phyloP scores from a whole-genome alignment of 92 coral and sea anemone genomes.

The Paragorgia papillata region DNA sequence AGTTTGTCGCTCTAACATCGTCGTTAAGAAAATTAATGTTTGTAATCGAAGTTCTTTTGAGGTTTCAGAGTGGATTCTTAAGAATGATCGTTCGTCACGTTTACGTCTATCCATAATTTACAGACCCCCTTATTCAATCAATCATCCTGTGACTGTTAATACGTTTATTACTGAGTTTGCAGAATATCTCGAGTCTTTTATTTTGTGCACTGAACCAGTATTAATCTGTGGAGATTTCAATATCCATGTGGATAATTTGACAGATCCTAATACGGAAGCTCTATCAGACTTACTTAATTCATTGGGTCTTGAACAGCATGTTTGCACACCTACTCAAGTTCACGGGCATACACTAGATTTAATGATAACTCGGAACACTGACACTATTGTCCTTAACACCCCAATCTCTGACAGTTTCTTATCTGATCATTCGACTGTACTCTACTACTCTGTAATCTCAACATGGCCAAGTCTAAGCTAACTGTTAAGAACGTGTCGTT shows the following conservation, averaged over 20 bases:
- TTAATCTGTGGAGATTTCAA: conserved; percentile 51
- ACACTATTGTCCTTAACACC: conserved; percentile 9
- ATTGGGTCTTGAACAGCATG: conserved; percentile 36
- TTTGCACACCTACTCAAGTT: background rate
- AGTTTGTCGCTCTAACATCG: conserved; percentile 24
- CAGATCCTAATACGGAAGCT: conserved; percentile 15
- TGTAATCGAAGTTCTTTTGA: conserved; percentile 29
- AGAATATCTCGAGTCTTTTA: conserved; percentile 54
- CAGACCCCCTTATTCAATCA: conserved; percentile 51
- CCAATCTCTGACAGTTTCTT: conserved; percentile 28
- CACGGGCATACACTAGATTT: conserved; percentile 30
- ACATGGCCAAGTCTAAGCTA: conserved; percentile 28
- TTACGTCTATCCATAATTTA: conserved; percentile 44
- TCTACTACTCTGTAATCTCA: conserved; percentile 17
- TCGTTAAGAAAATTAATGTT: conserved; percentile 28
- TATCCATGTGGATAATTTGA: conserved; percentile 18
- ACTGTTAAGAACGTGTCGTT: conserved; percentile 18
- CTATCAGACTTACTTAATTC: conserved; percentile 42
- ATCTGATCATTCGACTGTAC: conserved; percentile 38
- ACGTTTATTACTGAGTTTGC: conserved; percentile 55
- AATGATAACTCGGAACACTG: conserved; percentile 31
- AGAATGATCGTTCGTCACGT: conserved; percentile 15
- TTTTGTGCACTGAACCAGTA: conserved; percentile 49
- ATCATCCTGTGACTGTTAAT: conserved; percentile 37
- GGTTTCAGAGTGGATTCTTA: conserved; percentile 32